These are phyloP conservation scores for Hylia prasina DNA, from an alignment of 2,113 vertebrate genomes.

Conservation along the genomic window DNA sequence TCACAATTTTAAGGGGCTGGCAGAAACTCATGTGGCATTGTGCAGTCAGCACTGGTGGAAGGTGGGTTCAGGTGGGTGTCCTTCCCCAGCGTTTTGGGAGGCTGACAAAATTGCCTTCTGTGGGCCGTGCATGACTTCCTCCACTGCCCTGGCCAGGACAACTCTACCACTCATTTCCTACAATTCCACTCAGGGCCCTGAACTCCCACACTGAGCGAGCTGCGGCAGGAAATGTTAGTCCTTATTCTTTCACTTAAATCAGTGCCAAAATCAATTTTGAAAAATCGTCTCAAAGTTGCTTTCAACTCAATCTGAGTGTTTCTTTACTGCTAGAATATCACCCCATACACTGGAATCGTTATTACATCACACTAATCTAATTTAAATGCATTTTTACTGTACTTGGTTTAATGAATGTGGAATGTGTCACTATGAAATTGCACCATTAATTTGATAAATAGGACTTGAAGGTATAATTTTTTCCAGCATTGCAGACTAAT, in stretches of 20 bases:
- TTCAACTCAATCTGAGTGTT: slow-evolving; percentile 66
- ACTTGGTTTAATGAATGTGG: slow-evolving; percentile 86
- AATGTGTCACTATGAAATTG: slow-evolving; percentile 87
- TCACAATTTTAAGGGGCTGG: background rate
- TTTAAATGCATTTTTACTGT: slow-evolving; percentile 85
- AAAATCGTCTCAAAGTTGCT: slow-evolving; percentile 71
- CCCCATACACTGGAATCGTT: slow-evolving; percentile 69
- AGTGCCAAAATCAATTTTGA: slow-evolving; percentile 69
- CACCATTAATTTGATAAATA: slow-evolving; percentile 89
- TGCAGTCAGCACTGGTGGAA: background rate
- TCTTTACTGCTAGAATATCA: slow-evolving; percentile 73
- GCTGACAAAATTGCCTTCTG: background rate
- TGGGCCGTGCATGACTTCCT: background rate
- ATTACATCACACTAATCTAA: slow-evolving; percentile 87
- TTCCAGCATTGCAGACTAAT: slow-evolving; percentile 86
- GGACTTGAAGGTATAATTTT: slow-evolving; percentile 88
- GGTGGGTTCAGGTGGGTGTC: background rate
- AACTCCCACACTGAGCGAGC: background rate
- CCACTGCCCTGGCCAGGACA: background rate
- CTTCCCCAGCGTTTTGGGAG: fast-evolving
- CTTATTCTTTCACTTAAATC: slow-evolving; percentile 41
- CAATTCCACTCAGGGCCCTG: background rate
- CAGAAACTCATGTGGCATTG: fast-evolving
- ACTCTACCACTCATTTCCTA: background rate
- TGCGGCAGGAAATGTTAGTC: background rate